A percentile compares a stretch with the other conserved stretches of the same genome.
Conservation (phyloP, 2,113 vertebrate species). For the Picathartes gymnocephalus region DNA sequence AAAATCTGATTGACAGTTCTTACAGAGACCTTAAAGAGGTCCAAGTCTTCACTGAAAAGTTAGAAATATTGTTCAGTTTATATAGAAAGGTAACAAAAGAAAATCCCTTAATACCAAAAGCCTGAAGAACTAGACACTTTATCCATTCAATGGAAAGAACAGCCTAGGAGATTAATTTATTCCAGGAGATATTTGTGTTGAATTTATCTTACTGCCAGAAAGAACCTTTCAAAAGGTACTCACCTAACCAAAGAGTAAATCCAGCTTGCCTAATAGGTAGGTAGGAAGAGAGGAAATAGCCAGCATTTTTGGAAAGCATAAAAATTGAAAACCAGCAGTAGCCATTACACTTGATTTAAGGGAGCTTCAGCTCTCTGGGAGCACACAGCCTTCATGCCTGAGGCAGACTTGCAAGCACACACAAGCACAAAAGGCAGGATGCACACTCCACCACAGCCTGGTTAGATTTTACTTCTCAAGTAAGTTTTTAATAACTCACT, state of each 20-base stretch:
- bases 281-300: neutral
- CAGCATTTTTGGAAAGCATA: neutral
- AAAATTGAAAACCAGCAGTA: neutral
- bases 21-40: neutral
- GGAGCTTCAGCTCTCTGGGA: neutral
- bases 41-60: neutral
- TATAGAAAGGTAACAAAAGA: neutral
- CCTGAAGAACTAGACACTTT: neutral
- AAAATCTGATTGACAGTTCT: neutral
- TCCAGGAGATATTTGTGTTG: neutral
- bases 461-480: neutral
- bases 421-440: neutral
- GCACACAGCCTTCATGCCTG: neutral
- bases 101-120: neutral
- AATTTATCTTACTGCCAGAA: neutral
- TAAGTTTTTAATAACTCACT: neutral
- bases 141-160: neutral
- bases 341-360: neutral
- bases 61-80: neutral
- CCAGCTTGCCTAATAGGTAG: neutral
- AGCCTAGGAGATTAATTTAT: neutral
- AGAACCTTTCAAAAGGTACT: neutral
- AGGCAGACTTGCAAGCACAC: neutral
- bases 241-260: neutral
- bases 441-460: neutral